These are phyloP conservation scores for Pomacea maculata DNA, from an alignment of 1,140 invertebrate species.

Conservation along the genomic window DNA sequence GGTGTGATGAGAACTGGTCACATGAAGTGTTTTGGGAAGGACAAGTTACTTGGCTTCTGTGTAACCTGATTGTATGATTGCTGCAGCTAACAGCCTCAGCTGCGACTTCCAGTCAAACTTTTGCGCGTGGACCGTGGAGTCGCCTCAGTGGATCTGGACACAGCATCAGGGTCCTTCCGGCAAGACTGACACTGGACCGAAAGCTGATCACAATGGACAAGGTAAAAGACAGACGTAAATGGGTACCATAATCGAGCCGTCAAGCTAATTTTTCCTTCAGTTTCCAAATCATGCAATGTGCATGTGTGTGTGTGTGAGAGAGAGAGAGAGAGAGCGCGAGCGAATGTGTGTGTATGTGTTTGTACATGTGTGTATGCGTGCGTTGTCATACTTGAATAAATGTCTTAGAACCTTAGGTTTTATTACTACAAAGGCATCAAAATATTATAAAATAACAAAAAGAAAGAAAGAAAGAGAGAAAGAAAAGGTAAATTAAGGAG, in stretches of 20 bases:
- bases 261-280: too few species aligned
- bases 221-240: neutral
- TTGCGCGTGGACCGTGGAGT: slow-evolving; percentile 7
- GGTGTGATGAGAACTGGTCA: too few species aligned
- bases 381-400: neutral
- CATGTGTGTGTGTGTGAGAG: neutral
- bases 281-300: neutral
- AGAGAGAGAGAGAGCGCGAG: neutral
- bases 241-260: too few species aligned
- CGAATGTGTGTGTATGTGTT: slow-evolving; percentile 2
- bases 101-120: slow-evolving; percentile 13
- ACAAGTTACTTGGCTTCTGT: too few species aligned
- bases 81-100: neutral
- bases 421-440: too few species aligned
- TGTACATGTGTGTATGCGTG: slow-evolving; percentile 4
- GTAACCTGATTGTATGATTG: too few species aligned
- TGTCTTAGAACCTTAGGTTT: neutral
- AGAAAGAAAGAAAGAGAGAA: too few species aligned
- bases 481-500: too few species aligned
- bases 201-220: neutral
- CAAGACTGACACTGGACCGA: neutral
- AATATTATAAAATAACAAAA: too few species aligned
- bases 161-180: neutral
- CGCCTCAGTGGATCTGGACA: slow-evolving; percentile 4
- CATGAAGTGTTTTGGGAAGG: too few species aligned